Conservation (phyloP, 2,113 vertebrate genomes). For the Hyla sarda region DNA sequence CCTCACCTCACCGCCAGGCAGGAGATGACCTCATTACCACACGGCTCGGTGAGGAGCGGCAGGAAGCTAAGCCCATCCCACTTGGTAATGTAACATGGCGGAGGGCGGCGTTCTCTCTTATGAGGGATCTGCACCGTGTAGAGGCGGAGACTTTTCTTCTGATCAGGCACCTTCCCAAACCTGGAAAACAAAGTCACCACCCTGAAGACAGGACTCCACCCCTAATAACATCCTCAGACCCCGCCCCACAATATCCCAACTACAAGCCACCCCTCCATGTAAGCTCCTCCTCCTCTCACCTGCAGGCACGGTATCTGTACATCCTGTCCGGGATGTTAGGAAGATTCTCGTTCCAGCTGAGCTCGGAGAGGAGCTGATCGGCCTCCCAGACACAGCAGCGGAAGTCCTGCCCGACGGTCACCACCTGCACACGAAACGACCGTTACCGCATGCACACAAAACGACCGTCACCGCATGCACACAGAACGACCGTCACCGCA, state of each 20-base stretch:
- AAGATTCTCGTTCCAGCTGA: slow-evolving; percentile 87
- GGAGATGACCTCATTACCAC: slow-evolving; percentile 90
- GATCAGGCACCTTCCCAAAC: slow-evolving; percentile 87
- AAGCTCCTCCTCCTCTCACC: slow-evolving; percentile 71
- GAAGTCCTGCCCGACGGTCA: slow-evolving; percentile 87
- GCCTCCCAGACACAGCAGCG: slow-evolving; percentile 89
- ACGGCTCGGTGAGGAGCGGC: slow-evolving; percentile 85
- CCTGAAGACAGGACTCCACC: no score
- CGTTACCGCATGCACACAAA: no score
- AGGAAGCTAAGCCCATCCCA: slow-evolving; percentile 90
- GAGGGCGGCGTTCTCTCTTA: slow-evolving; percentile 87
- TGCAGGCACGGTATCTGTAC: slow-evolving; percentile 91
- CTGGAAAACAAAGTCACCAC: slow-evolving; percentile 65
- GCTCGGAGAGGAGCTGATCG: slow-evolving; percentile 80
- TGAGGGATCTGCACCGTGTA: slow-evolving; percentile 96
- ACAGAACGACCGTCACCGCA: slow-evolving; percentile 76
- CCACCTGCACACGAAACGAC: slow-evolving; percentile 55
- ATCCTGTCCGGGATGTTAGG: slow-evolving; percentile 79
- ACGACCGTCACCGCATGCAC: no score
- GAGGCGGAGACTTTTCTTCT: slow-evolving; percentile 79
- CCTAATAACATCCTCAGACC: no score
- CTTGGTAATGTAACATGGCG: slow-evolving; percentile 92
- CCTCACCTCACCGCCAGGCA: slow-evolving; percentile 86
- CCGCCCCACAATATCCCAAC: no score
- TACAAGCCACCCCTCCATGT: no score